phyloP scores from a whole-genome alignment of 2,113 vertebrate genomes.

The Garra rufa region DNA sequence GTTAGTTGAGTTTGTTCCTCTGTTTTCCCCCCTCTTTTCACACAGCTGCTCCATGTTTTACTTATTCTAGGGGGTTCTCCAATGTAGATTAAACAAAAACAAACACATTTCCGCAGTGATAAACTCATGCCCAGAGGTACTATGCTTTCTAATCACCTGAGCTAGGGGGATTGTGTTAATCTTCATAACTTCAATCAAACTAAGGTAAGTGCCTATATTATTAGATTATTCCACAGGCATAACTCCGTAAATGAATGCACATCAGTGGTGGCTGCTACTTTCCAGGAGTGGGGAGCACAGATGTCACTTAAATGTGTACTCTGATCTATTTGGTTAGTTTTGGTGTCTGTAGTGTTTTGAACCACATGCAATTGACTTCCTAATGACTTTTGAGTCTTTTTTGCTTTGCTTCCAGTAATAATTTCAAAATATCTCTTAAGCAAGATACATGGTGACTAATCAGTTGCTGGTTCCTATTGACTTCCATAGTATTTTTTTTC shows the following conservation, averaged over 20 bases:
- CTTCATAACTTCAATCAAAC: background rate
- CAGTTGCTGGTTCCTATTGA: no score
- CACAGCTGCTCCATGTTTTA: background rate
- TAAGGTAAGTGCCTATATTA: slow-evolving; percentile 7
- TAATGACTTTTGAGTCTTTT: background rate
- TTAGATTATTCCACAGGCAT: background rate
- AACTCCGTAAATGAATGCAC: background rate
- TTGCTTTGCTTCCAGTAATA: background rate
- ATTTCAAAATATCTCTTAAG: background rate
- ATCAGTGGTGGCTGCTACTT: background rate
- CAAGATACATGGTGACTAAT: background rate
- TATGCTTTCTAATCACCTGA: background rate
- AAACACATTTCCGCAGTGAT: background rate
- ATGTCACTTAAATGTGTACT: background rate
- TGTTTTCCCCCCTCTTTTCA: background rate
- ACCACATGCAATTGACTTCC: background rate
- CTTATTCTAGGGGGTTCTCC: background rate
- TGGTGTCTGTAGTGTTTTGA: background rate
- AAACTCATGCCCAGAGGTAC: background rate
- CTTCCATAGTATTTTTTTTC: no score
- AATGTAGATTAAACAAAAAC: background rate
- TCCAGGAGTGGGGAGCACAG: background rate
- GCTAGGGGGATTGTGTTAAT: background rate
- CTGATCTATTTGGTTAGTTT: background rate
- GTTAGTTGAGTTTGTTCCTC: slow-evolving; percentile 29